Base-by-base conservation (phyloP, 1,140 invertebrate species). In the Cephus cinctus region DNA sequence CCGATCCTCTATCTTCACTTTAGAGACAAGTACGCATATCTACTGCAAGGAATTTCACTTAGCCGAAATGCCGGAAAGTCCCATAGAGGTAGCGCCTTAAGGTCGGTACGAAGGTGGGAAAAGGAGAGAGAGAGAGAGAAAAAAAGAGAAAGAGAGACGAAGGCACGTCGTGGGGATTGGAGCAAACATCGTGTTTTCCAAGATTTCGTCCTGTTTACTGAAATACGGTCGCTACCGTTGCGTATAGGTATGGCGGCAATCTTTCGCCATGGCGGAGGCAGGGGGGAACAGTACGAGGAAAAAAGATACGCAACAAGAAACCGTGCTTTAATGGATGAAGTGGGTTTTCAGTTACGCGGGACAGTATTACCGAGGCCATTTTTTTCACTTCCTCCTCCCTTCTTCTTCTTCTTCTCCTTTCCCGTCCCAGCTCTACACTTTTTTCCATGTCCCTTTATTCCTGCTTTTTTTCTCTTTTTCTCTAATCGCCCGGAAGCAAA, bases 281-380 rank as follows among this genome's bases (percentile, higher is more conserved):
- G 4, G 15, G 9, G 16, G 38, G 4, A 19, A 16, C 16, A 12
- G 14, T 14, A n/a, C 12, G 9, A 30, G 32, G 45, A 27, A 40
- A 59, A 59, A 60, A 60, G 60, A n/a, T n/a, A 54, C 46, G 32
- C 25, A 22, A 51, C 49, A 65, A 63, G 53, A 58, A 65, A 59
- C 51, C 56, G 36, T 53, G 56, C 56, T 67, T 67, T 65, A 67
- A 67, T 67, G 63, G 61, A 67, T 51, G 59, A 65, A 67, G 62
- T 61, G 59, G 64, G 57, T 67, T 65, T 60, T 46, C 60, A 62
- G 51, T 56, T 52, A 55, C 55, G 44, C 48, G 54, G 45, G 56
- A 59, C 56, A 52, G 61, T 65, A 61, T 67, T 55, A 55, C n/a
- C n/a, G n/a, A n/a, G n/a, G n/a, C n/a, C n/a, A n/a, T n/a, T n/a